Conservation (phyloP, 2,888 invertebrate genomes). For the Boloria selene region DNA sequence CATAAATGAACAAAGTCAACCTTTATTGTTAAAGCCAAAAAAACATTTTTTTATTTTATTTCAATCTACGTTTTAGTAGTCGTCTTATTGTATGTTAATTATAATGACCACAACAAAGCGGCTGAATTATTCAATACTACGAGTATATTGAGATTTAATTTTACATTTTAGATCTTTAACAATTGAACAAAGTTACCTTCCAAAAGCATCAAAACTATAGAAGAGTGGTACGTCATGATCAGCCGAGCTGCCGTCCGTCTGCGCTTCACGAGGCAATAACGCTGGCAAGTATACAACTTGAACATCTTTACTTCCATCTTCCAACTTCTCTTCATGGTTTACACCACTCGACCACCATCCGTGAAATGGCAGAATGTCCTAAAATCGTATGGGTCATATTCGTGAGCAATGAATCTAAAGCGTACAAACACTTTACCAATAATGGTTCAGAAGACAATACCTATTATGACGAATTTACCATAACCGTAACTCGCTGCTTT, state of each 20-base stretch:
- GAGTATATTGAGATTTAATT: background rate
- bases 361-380: constrained; percentile 61
- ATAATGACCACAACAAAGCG: background rate
- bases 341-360: constrained; percentile 49
- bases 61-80: background rate
- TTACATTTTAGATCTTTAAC: background rate
- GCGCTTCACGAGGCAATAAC: constrained; percentile 71
- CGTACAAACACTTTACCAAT: constrained; percentile 2
- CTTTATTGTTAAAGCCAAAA: too few species aligned
- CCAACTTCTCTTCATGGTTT: constrained; percentile 15
- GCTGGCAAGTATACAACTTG: constrained; percentile 84
- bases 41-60: background rate
- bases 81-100: background rate
- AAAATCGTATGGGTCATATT: constrained; percentile 31
- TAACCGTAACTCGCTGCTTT: constrained; percentile 29
- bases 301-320: constrained; percentile 65
- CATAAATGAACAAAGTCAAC: too few species aligned
- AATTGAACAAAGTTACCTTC: constrained; percentile 67
- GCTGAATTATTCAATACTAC: background rate
- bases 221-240: constrained; percentile 71
- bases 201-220: constrained; percentile 84
- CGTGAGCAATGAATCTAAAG: constrained; percentile 4
- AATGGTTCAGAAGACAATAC: constrained; percentile 20
- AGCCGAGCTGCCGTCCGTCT: constrained; percentile 56
- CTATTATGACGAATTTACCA: constrained; percentile 24